Conservation (phyloP, 2,888 invertebrate genomes). For the Sinohyriopsis cumingii region DNA sequence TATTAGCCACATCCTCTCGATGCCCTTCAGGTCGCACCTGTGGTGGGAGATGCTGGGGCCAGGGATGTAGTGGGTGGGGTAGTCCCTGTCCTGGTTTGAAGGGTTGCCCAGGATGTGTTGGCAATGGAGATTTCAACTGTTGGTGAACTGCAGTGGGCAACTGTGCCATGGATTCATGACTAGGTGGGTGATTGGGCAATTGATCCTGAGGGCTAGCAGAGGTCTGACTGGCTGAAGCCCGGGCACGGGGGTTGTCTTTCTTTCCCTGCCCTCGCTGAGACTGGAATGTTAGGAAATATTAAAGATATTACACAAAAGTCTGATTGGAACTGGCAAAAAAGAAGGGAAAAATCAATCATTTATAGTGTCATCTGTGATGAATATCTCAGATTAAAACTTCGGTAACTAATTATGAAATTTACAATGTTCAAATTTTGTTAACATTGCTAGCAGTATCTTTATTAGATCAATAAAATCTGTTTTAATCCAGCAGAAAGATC, state of each 20-base stretch:
- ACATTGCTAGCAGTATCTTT: background rate
- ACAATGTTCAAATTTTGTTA: too few species aligned
- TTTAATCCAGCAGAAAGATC: too few species aligned
- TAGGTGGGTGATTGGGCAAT: background rate
- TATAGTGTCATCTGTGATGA: too few species aligned
- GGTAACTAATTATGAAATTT: too few species aligned
- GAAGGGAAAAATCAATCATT: too few species aligned
- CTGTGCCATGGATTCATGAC: background rate
- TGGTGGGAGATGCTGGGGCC: constrained; percentile 17
- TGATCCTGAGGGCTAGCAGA: constrained; percentile 4
- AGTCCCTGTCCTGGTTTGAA: background rate
- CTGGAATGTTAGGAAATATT: too few species aligned
- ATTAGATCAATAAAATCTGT: background rate
- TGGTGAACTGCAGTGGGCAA: background rate
- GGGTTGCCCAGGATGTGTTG: background rate
- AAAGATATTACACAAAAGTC: too few species aligned
- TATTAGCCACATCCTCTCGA: constrained; percentile 15
- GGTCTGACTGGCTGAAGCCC: too few species aligned
- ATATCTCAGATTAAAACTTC: too few species aligned
- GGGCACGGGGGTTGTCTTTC: too few species aligned
- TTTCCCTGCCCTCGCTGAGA: too few species aligned
- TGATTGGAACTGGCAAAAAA: too few species aligned
- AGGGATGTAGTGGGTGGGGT: constrained; percentile 22
- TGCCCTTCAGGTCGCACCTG: constrained; percentile 25
- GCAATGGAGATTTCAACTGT: background rate